phyloP scores from a whole-genome alignment of 1,140 invertebrate genomes.

The Scaptomyza montana region DNA sequence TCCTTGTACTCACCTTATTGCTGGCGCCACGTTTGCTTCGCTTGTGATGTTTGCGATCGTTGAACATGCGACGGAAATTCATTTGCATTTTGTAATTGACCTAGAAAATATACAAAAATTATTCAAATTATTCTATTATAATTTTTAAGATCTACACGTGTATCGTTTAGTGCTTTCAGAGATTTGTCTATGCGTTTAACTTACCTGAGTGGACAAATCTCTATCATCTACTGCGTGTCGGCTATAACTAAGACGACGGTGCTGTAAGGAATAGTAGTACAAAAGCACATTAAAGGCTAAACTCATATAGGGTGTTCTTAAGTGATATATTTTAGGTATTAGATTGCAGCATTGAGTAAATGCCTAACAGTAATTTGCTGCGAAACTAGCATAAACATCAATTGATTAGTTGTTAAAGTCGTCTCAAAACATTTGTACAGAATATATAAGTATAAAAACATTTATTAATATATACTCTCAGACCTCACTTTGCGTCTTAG shows the following conservation, averaged over 20 bases:
- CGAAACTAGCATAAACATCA: constrained; percentile 60
- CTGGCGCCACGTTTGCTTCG: constrained; percentile 90
- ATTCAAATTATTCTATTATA: background rate
- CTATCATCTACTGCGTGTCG: constrained; percentile 94
- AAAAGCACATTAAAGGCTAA: constrained; percentile 57
- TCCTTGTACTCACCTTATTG: constrained; percentile 86
- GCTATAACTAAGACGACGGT: constrained; percentile 94
- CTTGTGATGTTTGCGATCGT: constrained; percentile 92
- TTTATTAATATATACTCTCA: background rate
- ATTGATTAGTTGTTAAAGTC: constrained; percentile 54
- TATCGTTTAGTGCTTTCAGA: constrained; percentile 34
- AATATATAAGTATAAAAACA: constrained; percentile 10
- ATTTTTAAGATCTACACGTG: background rate
- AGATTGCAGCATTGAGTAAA: constrained; percentile 28
- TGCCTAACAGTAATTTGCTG: constrained; percentile 39
- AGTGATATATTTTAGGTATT: constrained; percentile 30
- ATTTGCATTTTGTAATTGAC: constrained; percentile 96
- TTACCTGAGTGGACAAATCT: constrained; percentile 90
- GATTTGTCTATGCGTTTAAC: constrained; percentile 48
- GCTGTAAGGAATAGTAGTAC: constrained; percentile 86
- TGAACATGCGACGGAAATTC: constrained; percentile 93
- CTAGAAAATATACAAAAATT: constrained; percentile 61
- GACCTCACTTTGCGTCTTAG: too few relatives aligned
- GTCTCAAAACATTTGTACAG: constrained; percentile 72
- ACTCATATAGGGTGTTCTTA: constrained; percentile 54